These are phyloP conservation scores for Lamellibrachia columna DNA, from an alignment of 2,888 invertebrate genomes.

Conservation along the genomic window DNA sequence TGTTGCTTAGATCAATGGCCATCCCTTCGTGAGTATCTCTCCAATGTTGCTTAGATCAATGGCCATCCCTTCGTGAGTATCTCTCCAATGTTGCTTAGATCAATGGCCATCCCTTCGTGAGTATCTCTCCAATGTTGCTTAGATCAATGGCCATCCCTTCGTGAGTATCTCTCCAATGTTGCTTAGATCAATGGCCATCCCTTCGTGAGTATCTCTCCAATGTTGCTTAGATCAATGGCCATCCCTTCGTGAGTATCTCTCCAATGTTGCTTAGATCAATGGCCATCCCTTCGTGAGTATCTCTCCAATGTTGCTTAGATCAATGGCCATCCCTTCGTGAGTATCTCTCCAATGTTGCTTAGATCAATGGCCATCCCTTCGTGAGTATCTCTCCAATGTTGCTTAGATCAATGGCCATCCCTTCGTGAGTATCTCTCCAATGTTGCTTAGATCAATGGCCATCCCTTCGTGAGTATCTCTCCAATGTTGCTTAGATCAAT, in stretches of 20 bases:
- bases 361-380: slow-evolving; percentile 13
- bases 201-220: neutral
- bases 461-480: neutral
- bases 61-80: slow-evolving; percentile 13
- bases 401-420: slow-evolving; percentile 17
- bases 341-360: too few relatives aligned
- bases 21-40: neutral
- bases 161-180: neutral
- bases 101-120: slow-evolving; percentile 19
- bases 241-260: neutral
- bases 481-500: too few relatives aligned
- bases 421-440: neutral
- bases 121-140: too few relatives aligned
- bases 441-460: slow-evolving; percentile 1
- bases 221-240: slow-evolving; percentile 1
- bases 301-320: too few relatives aligned
- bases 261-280: too few relatives aligned
- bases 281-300: slow-evolving; percentile 13
- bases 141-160: slow-evolving; percentile 13
- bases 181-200: slow-evolving; percentile 17
- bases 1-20: slow-evolving; percentile 1
- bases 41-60: too few relatives aligned
- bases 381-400: neutral
- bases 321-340: slow-evolving; percentile 19
- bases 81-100: too few relatives aligned